These are phyloP conservation scores for Philopotamus ludificatus DNA, from an alignment of 1,140 invertebrate species.

Conservation along the genomic window DNA sequence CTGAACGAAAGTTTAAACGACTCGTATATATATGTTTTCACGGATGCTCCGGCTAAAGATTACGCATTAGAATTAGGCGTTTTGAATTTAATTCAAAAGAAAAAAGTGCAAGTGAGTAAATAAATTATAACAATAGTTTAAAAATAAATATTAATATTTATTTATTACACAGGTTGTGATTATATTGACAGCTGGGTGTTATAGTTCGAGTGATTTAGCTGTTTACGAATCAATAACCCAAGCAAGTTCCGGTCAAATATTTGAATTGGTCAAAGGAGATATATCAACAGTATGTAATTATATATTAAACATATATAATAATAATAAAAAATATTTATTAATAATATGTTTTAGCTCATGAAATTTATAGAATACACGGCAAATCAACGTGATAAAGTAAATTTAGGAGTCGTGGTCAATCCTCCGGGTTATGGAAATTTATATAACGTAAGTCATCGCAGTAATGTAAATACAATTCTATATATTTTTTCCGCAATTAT, in stretches of 20 bases:
- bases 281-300: neutral
- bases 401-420: too few species aligned
- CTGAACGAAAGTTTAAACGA: constrained; percentile 62
- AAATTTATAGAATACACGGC: too few species aligned
- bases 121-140: neutral
- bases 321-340: too few species aligned
- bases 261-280: constrained; percentile 67
- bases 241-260: constrained; percentile 72
- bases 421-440: too few species aligned
- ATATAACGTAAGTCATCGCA: too few species aligned
- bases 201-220: too few species aligned
- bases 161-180: neutral
- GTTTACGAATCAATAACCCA: constrained; percentile 69
- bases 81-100: neutral
- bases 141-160: neutral
- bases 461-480: too few species aligned
- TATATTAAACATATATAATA: neutral
- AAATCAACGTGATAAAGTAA: too few species aligned
- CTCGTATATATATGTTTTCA: constrained; percentile 75
- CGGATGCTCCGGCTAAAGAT: constrained; percentile 71
- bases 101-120: neutral
- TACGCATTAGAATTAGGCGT: constrained; percentile 42
- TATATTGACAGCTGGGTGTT: neutral
- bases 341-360: too few species aligned
- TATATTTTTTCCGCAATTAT: too few species aligned